Percentiles rank a stretch among this genome's conserved stretches.
Evolutionary conservation across 2,797 vertebrate genomes (phyloP).

Genomic region (Glyptemys insculpta): DNA sequence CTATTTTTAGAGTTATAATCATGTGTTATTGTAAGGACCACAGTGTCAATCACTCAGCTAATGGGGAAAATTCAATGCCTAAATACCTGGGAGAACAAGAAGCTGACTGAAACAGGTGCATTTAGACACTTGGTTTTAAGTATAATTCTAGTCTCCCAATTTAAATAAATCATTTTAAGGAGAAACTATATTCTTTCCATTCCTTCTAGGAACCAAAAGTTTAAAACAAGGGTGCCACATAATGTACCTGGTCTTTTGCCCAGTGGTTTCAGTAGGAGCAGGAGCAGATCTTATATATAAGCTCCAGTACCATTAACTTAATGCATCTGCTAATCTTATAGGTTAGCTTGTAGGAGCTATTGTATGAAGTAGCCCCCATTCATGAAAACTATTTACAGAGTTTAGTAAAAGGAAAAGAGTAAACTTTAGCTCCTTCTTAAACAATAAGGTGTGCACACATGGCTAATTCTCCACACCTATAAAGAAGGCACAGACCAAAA

Average conservation of each 20-base stretch:
- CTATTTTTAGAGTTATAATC: conserved; percentile 92
- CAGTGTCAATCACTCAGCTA: conserved; percentile 90
- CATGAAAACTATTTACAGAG: neutral
- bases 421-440: neutral
- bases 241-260: neutral
- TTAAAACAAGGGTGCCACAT: conserved; percentile 62
- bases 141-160: conserved; percentile 82
- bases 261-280: neutral
- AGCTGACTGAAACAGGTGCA: conserved; percentile 87
- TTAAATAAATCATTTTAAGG: conserved; percentile 87
- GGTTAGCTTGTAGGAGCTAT: neutral
- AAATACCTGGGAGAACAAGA: conserved; percentile 87
- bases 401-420: neutral
- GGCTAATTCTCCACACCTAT: neutral
- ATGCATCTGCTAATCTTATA: neutral
- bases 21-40: conserved; percentile 93
- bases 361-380: neutral
- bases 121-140: conserved; percentile 82
- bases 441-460: neutral
- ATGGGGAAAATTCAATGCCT: conserved; percentile 87
- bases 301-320: neutral
- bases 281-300: conserved; percentile 1
- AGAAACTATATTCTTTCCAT: conserved; percentile 81
- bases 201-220: conserved; percentile 70
- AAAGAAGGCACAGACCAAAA: neutral